These are phyloP conservation scores for Eumerus sabulonum DNA, from an alignment of 2,888 invertebrate genomes.

Conservation along the genomic window DNA sequence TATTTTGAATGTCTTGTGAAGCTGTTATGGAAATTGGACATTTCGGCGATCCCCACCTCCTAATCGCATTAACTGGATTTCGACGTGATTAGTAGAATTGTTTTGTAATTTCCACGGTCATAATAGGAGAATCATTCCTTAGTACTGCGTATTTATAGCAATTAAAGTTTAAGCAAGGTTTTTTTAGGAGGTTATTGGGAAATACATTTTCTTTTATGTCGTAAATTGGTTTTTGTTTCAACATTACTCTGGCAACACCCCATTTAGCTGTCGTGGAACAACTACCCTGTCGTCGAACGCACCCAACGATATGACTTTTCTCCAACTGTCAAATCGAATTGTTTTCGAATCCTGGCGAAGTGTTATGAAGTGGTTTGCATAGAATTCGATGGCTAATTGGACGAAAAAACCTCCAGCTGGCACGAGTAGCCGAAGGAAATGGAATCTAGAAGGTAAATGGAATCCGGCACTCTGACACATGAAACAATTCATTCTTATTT, in stretches of 20 bases:
- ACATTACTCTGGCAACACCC: slow-evolving; percentile 17
- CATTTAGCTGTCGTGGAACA: neutral
- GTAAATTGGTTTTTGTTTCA: neutral
- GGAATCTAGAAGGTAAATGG: slow-evolving; percentile 78
- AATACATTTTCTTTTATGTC: slow-evolving; percentile 21
- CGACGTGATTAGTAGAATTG: slow-evolving; percentile 15
- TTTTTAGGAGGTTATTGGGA: slow-evolving; percentile 18
- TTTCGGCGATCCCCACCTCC: slow-evolving; percentile 5
- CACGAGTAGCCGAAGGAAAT: slow-evolving; percentile 75
- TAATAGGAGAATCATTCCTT: slow-evolving; percentile 48
- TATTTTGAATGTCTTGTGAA: slow-evolving; percentile 2
- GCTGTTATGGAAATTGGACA: too few relatives aligned
- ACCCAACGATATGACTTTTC: neutral
- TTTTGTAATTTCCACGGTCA: slow-evolving; percentile 29
- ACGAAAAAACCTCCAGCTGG: slow-evolving; percentile 76
- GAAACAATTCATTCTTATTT: slow-evolving; percentile 25
- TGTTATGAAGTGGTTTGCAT: slow-evolving; percentile 54
- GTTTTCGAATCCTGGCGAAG: slow-evolving; percentile 45
- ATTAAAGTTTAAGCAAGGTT: slow-evolving; percentile 36
- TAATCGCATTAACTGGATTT: slow-evolving; percentile 4
- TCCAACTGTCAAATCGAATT: slow-evolving; percentile 45
- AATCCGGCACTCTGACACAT: slow-evolving; percentile 1
- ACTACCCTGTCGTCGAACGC: slow-evolving; percentile 6
- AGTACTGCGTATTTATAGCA: slow-evolving; percentile 52
- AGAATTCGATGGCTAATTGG: slow-evolving; percentile 77